Evolutionary conservation across 1,140 invertebrate species (phyloP), one percentile per base, ranked within the genome.

Genomic region (Rhyacophila brunnea): DNA sequence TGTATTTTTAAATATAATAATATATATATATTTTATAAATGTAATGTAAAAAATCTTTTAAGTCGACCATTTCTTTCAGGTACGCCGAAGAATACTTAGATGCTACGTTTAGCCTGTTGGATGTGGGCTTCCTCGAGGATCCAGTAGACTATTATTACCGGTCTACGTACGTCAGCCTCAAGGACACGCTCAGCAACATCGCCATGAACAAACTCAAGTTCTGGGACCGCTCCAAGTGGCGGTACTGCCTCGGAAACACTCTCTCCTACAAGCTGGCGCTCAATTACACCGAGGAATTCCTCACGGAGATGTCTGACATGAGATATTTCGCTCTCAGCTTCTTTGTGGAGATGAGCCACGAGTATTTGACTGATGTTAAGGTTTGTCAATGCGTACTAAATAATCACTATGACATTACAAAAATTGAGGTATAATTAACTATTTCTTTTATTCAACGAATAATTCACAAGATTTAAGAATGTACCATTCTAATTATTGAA

Each of bases 241-340:
- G 55, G 15, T 65, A 65, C 46, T 65, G 64, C 44, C 13, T 65
- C 3, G 64, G 13, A 18, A 65, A 65, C 38, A 36, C 62, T 35
- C 64, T 60, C 11, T 62, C 60, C 20, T 65, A 62, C 51, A 58
- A 57, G 23, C 58, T 59, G 32, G 58, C 62, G 55, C 42, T 65
- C 15, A 65, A 65, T 50, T 62, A 62, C 36, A 65, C 64, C 0
- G 64, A 65, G 49, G 64, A 65, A 42, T 65, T 65, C 32, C 44
- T 65, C 1, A 59, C 52, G 0, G 57, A 65, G 46, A 65, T 65
- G 64, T 55, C 51, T 7, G 51, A 60, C 18, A 23, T 62, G 34
- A 55, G 45, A 48, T 65, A 65, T 40, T 65, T 65, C 28, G 55
- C 64, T 1, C 49, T 65, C 14, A 62, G 59, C 34, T 65, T 65